phyloP scores from a whole-genome alignment of 2,888 invertebrate species.

The Lacanobia oleracea region DNA sequence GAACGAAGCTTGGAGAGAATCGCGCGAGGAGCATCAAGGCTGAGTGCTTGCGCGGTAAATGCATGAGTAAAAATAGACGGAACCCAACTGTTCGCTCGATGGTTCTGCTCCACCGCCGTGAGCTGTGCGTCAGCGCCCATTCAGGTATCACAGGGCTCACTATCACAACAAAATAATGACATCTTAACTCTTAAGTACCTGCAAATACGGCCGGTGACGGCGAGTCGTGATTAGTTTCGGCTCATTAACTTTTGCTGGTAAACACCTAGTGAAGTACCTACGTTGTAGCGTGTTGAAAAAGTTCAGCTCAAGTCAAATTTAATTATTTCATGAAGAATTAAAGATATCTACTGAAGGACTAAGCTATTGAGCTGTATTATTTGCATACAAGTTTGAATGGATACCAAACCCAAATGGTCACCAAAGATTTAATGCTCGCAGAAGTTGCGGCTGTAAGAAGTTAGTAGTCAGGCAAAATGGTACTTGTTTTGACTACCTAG shows the following conservation, averaged over 20 bases:
- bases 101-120: constrained; percentile 67
- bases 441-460: background rate
- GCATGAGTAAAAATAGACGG: constrained; percentile 85
- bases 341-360: background rate
- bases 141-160: constrained; percentile 66
- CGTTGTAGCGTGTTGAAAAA: constrained; percentile 1
- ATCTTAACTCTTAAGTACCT: constrained; percentile 30
- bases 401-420: background rate
- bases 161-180: constrained; percentile 54
- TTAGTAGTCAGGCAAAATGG: background rate
- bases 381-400: background rate
- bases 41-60: constrained; percentile 78
- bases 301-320: background rate
- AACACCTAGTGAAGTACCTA: constrained; percentile 27
- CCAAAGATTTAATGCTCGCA: background rate
- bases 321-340: background rate
- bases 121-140: constrained; percentile 69
- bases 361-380: background rate
- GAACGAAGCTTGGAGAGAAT: constrained; percentile 55
- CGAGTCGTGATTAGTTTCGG: constrained; percentile 27
- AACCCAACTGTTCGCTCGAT: constrained; percentile 75
- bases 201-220: constrained; percentile 36
- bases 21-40: constrained; percentile 77
- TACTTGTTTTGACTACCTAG: background rate
- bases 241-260: constrained; percentile 33